Base-by-base conservation (phyloP, 2,797 vertebrate genomes). In the Crypturellus tataupa region DNA sequence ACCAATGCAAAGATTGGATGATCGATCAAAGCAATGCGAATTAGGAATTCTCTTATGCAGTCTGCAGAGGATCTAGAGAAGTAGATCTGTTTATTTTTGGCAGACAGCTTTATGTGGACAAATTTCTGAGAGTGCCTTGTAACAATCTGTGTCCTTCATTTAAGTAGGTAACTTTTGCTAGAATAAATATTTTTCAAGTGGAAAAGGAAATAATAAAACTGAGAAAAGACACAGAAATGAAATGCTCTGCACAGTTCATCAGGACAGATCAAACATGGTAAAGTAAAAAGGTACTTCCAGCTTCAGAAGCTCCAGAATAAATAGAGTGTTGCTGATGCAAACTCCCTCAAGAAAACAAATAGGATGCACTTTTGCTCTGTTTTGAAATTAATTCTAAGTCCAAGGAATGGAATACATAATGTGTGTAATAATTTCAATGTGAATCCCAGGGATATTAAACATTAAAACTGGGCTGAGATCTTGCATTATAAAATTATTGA, bases 321-420 rank as follows among this genome's bases (percentile, higher is more conserved):
- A 97, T 95, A 97, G 88, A 94, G 87, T 94, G 90, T 96, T 97
- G 93, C 94, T 35, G 75, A 97, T 96, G 89, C 82, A 85, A 97
- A 96, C 86, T 97, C 97, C 97, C 96, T 93, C 62, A 94, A 97
- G 97, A 85, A 94, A 94, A 96, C 92, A 92, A 95, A 97, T 91
- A 95, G 80, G 95, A 98, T 96, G 95, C 93, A 97, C 96, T 97
- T 97, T 97, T 96, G 94, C 95, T 97, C 95, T 93, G 95, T 97
- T 98, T 97, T 95, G 95, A 97, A 97, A 97, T 97, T 95, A 98
- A 97, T 97, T 97, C 96, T 93, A 96, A 96, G 97, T 97, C 97
- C 97, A 93, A 97, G 94, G 95, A 97, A 96, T 12, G 68, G 97
- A 97, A 97, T 97, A 91, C 93, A 96, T 97, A 97, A 97, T 97